Base-by-base conservation (phyloP, 2,113 vertebrate genomes). In the Neodontobutis hainanensis region DNA sequence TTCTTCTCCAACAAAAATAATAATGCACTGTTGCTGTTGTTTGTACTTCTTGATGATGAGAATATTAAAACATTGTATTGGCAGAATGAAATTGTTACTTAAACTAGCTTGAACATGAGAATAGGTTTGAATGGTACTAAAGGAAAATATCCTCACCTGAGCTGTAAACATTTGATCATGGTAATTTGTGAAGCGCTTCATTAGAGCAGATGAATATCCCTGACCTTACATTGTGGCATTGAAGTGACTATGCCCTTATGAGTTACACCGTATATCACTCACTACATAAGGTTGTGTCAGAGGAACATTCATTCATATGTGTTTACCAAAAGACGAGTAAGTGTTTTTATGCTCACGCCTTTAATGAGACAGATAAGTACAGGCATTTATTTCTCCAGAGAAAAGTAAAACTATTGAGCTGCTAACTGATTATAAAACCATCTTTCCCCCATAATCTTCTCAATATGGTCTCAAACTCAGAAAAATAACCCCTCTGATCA, bases 401-500 rank as follows among this genome's bases (percentile, higher is more conserved):
- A 8, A 32, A 4, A 16, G 15, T 58, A 42, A 42, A 42, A n/a
- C 36, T 64, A 65, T 46, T 3, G 16, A n/a, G 74, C 38, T 62
- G 63, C 53, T 62, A 68, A 70, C 61, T 61, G 73, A 80, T 82
- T 77, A 77, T 66, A 70, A 86, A 85, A 82, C 81, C 73, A 71
- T 82, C 47, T 68, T 83, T 70, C 52, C 80, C 79, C 78, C 79
- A 81, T 88, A 78, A 85, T 74, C 69, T 78, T 67, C 65, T 83
- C 75, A 82, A 87, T 83, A 81, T 88, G 83, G 78, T 83, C 85
- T 79, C 73, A 85, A 88, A 90, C 74, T 73, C 74, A 82, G 75
- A 73, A 80, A 85, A 84, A 87, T 83, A 83, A 85, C 78, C 84
- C 78, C 86, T 83, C 81, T 82, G 65, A 89, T 87, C 78, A 60